Conservation (phyloP, 2,797 vertebrate genomes). For the Gallinago stenura region DNA sequence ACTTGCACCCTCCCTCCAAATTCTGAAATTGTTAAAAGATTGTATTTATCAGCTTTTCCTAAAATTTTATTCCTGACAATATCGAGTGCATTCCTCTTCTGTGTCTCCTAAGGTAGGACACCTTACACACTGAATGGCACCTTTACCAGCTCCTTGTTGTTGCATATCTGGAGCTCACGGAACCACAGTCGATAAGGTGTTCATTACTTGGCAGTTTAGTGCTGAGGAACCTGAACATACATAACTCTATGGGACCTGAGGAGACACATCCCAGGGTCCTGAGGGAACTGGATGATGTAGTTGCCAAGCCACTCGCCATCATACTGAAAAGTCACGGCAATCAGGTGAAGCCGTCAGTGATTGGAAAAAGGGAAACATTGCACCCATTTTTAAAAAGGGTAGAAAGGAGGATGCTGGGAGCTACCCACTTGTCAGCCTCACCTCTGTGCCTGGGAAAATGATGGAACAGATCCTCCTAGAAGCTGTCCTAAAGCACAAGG, state of each 20-base stretch:
- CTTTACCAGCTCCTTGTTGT: neutral
- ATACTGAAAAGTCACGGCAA: neutral
- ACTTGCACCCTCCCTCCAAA: neutral
- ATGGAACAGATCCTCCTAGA: neutral
- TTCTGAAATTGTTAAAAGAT: neutral
- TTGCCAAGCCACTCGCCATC: neutral
- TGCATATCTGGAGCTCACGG: neutral
- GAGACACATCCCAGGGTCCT: neutral
- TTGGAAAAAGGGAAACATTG: neutral
- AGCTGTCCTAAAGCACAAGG: neutral
- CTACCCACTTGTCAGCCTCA: neutral
- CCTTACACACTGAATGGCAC: neutral
- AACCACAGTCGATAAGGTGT: neutral
- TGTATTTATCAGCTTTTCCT: neutral
- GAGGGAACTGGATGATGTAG: neutral
- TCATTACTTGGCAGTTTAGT: neutral
- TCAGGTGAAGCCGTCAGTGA: neutral
- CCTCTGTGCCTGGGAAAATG: too few species aligned
- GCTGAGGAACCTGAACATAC: neutral
- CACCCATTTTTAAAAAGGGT: neutral
- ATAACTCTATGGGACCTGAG: neutral
- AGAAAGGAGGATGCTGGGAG: neutral
- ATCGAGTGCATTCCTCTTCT: neutral
- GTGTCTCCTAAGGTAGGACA: neutral
- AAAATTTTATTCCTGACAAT: neutral